Conservation (phyloP, 2,113 vertebrate species). For the Erythrocebus patas region DNA sequence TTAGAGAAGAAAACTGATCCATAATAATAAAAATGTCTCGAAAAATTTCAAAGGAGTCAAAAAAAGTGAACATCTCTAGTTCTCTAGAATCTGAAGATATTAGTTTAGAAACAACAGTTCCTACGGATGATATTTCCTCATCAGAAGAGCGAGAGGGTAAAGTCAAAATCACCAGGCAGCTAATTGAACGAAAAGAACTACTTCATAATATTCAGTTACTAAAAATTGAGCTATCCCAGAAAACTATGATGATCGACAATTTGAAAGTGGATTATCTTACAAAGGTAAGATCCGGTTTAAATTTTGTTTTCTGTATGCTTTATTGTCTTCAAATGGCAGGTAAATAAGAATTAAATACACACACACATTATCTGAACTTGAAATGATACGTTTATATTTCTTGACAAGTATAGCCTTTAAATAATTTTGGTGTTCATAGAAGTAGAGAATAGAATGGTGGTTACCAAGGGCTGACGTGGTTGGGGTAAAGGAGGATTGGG, state of each 20-base stretch:
- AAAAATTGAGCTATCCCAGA: conserved; percentile 96
- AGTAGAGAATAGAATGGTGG: neutral
- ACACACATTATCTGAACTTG: neutral
- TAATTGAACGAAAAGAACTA: conserved; percentile 94
- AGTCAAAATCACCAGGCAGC: conserved; percentile 91
- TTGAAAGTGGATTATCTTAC: conserved; percentile 95
- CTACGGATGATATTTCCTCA: conserved; percentile 95
- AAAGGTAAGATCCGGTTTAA: conserved; percentile 84
- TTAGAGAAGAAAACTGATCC: neutral
- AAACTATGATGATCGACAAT: conserved; percentile 95
- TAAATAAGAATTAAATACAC: neutral
- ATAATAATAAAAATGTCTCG: conserved; percentile 85
- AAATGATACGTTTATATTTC: neutral
- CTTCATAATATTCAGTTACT: conserved; percentile 92
- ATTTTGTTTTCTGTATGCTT: neutral
- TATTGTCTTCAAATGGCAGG: neutral
- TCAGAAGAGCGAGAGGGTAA: conserved; percentile 92
- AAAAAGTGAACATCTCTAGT: conserved; percentile 90
- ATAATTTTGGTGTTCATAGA: neutral
- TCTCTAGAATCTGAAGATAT: conserved; percentile 97
- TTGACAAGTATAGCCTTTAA: neutral
- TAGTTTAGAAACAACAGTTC: conserved; percentile 96
- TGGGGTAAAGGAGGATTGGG: neutral
- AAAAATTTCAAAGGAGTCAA: conserved; percentile 83
- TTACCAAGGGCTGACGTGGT: neutral